Conservation (phyloP, 2,113 vertebrate species). For the Semicossyphus pulcher region DNA sequence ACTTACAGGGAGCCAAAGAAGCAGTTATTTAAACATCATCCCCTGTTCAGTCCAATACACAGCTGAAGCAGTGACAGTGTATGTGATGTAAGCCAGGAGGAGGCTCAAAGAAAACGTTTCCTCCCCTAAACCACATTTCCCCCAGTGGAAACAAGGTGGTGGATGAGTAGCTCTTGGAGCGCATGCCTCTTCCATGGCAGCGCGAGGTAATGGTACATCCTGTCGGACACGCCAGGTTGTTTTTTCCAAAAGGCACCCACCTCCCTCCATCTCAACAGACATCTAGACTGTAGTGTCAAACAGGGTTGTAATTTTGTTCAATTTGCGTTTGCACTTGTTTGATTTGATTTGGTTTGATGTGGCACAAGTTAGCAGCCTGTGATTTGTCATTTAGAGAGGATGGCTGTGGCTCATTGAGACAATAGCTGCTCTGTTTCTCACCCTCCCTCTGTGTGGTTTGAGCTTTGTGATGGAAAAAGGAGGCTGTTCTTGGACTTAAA, state of each 20-base stretch:
- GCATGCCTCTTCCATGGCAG: conserved; percentile 33
- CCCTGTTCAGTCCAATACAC: conserved; percentile 12
- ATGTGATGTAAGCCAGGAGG: conserved; percentile 21
- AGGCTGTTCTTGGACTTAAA: conserved; percentile 10
- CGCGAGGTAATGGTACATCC: conserved; percentile 45
- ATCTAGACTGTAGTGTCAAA: conserved; percentile 22
- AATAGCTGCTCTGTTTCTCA: conserved; percentile 48
- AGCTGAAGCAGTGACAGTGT: conserved; percentile 10
- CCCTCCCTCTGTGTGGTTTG: neutral
- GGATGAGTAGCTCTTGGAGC: conserved; percentile 37
- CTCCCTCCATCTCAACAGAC: conserved; percentile 17
- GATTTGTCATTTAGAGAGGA: conserved; percentile 51
- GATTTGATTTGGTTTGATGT: conserved; percentile 59
- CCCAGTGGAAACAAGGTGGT: conserved; percentile 43
- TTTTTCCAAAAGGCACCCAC: conserved; percentile 27
- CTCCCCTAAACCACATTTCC: conserved; percentile 41
- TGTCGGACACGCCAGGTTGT: conserved; percentile 10
- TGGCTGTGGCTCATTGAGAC: conserved; percentile 8
- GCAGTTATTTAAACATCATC: conserved; percentile 12
- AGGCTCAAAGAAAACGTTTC: conserved; percentile 50
- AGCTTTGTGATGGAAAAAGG: conserved; percentile 45
- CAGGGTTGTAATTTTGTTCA: conserved; percentile 36
- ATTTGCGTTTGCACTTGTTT: conserved; percentile 48
- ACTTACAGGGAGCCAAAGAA: conserved; percentile 20
- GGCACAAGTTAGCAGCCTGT: conserved; percentile 25